These are phyloP conservation scores for Dryocosmus kuriphilus DNA, from an alignment of 2,888 invertebrate genomes.

Conservation along the genomic window DNA sequence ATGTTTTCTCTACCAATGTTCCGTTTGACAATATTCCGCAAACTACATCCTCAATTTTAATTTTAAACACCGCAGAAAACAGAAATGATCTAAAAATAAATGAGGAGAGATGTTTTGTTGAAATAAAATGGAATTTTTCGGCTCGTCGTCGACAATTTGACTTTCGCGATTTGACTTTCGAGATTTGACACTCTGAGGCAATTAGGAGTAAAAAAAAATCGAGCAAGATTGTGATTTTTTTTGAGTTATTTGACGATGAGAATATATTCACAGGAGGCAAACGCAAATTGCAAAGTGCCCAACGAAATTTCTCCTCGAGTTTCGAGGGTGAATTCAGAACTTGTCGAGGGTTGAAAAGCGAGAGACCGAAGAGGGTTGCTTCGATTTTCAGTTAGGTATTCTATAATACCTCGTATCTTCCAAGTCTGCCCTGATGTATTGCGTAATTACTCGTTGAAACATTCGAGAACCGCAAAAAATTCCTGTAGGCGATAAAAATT, in stretches of 20 bases:
- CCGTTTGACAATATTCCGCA: slow-evolving; percentile 1
- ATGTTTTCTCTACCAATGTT: neutral
- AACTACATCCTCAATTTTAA: neutral
- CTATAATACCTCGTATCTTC: slow-evolving; percentile 5
- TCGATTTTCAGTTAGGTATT: slow-evolving; percentile 31
- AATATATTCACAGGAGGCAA: slow-evolving; percentile 18
- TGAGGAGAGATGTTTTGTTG: neutral
- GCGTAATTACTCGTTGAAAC: slow-evolving; percentile 9
- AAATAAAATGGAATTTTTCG: neutral
- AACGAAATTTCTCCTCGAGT: slow-evolving; percentile 15
- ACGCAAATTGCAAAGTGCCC: slow-evolving; percentile 18
- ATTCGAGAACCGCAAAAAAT: neutral
- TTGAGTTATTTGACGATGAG: slow-evolving; percentile 5
- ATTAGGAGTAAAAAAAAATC: neutral
- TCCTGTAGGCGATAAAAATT: neutral
- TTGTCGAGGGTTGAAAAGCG: slow-evolving; percentile 23
- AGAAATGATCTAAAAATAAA: slow-evolving; percentile 28
- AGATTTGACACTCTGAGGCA: neutral
- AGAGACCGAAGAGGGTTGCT: slow-evolving; percentile 11
- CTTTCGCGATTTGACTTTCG: neutral
- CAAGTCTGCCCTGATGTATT: neutral
- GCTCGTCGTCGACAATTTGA: neutral
- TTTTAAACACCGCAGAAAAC: slow-evolving; percentile 18
- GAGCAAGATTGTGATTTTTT: slow-evolving; percentile 19
- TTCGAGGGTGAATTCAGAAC: slow-evolving; percentile 33